A percentile compares a stretch with the other conserved stretches of the same genome.
These are phyloP conservation scores for Chesias legatella DNA, from an alignment of 2,888 invertebrate species.

Conservation along the genomic window DNA sequence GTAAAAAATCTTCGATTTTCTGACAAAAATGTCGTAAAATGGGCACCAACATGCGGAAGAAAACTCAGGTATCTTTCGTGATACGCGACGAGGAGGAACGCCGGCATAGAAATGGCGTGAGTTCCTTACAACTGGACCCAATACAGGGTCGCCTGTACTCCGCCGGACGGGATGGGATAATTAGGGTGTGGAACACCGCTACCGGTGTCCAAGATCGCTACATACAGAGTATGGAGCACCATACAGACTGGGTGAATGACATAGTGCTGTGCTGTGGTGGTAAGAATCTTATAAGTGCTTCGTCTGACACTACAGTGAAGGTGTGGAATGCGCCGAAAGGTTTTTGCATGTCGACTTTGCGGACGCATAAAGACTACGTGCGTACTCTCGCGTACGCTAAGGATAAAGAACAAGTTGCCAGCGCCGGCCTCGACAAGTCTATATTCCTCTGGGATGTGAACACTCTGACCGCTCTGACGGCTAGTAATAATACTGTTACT, in stretches of 20 bases:
- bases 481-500: constrained; percentile 99
- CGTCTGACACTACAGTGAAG: constrained; percentile 99
- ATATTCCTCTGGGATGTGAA: constrained; percentile 99
- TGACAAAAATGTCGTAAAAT: constrained; percentile 76
- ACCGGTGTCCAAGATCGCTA: constrained; percentile 82
- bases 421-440: constrained; percentile 97
- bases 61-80: constrained; percentile 96
- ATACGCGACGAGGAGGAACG: constrained; percentile 97
- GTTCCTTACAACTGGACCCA: constrained; percentile 96
- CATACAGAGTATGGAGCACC: constrained; percentile 98
- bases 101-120: constrained; percentile 96
- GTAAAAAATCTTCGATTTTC: constrained; percentile 43
- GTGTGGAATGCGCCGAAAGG: constrained; percentile 99
- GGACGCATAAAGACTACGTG: constrained; percentile 99
- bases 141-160: constrained; percentile 93
- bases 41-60: constrained; percentile 76
- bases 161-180: constrained; percentile 98
- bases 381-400: constrained; percentile 98
- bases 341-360: constrained; percentile 98
- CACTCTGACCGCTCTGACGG: constrained; percentile 97
- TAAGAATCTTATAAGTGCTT: constrained; percentile 98
- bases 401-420: constrained; percentile 97
- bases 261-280: constrained; percentile 98
- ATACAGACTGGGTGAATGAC: constrained; percentile 99
- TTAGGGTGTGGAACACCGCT: constrained; percentile 92